Base-by-base conservation (phyloP, 2,113 vertebrate species). In the Gasterosteus aculeatus region DNA sequence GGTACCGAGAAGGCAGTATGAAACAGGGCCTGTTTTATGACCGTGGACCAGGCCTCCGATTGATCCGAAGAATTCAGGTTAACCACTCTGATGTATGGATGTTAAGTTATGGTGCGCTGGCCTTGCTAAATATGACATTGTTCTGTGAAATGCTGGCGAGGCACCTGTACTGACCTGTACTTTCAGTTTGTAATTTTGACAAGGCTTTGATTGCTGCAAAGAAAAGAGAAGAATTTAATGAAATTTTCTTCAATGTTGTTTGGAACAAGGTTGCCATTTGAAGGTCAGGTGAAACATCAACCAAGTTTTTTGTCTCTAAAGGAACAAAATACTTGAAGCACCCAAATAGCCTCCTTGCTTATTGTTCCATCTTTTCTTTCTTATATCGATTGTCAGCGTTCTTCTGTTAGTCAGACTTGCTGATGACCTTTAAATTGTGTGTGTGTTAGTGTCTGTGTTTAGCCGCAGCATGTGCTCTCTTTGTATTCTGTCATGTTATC, bases 301-400 rank as follows among this genome's bases (percentile, higher is more conserved):
- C 33, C 22, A 83, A 68, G 53, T 80, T 87, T 78, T 78, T 69
- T 2, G 0, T 88, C 77, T 87, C 73, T 69, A 51, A 79, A 59
- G 68, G 69, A 91, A 83, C 66, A 84, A 86, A 91, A 91, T 84
- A 78, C 71, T 77, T 15, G 0, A 58, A 81, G 85, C 80, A 61
- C 53, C 56, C 42, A 81, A 88, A 90, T 79, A 85, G 66, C 80
- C 59, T 72, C 64, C 57, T 68, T 75, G 58, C 77, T 82, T 79
- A 77, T 88, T 85, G 70, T 82, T 84, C 70, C 68, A 72, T 84
- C 56, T 53, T 83, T 77, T 76, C 71, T 78, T 84, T 86, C 76
- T 81, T 80, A 63, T 90, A 91, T 92, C 92, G 91, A 93, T 93
- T 90, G 91, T 79, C 82, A 89, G 87, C 76, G 85, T 86, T 92